These are phyloP conservation scores for Lysandra bellargus DNA, from an alignment of 2,888 invertebrate genomes.

Conservation along the genomic window DNA sequence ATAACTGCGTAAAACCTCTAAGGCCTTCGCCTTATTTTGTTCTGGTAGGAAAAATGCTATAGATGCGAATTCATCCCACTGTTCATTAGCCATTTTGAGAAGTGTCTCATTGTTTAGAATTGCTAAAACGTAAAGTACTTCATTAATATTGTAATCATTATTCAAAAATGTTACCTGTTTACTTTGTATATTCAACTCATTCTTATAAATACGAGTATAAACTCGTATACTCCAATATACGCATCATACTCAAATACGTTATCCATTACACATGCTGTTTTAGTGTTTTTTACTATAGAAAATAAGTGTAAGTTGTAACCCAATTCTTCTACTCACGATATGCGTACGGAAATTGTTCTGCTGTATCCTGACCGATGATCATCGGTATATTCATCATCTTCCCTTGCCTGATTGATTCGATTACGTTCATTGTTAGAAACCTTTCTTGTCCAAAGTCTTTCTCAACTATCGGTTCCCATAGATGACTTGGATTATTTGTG, in stretches of 20 bases:
- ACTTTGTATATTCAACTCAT: no score
- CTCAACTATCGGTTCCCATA: conserved; percentile 85
- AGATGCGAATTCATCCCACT: conserved; percentile 83
- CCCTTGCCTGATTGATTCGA: conserved; percentile 77
- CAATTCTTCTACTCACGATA: conserved; percentile 69
- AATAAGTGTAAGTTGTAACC: not conserved
- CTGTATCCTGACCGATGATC: conserved; percentile 83
- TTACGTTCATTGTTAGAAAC: conserved; percentile 83
- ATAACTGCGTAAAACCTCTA: not conserved
- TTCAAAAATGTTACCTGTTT: no score
- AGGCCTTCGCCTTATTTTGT: conserved; percentile 59
- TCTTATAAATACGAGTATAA: no score
- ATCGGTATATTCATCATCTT: conserved; percentile 82
- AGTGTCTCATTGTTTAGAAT: conserved; percentile 67
- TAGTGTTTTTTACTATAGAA: not conserved
- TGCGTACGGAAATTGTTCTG: conserved; percentile 84
- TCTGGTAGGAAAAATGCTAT: conserved; percentile 83
- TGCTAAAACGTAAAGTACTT: not conserved
- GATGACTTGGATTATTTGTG: conserved; percentile 70
- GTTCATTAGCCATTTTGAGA: conserved; percentile 74
- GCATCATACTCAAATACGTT: no score
- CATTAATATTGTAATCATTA: no score
- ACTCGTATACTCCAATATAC: no score
- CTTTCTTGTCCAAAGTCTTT: conserved; percentile 83
- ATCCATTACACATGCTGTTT: not conserved